These are phyloP conservation scores for Orgyia antiqua DNA, from an alignment of 2,888 invertebrate species.

Conservation along the genomic window DNA sequence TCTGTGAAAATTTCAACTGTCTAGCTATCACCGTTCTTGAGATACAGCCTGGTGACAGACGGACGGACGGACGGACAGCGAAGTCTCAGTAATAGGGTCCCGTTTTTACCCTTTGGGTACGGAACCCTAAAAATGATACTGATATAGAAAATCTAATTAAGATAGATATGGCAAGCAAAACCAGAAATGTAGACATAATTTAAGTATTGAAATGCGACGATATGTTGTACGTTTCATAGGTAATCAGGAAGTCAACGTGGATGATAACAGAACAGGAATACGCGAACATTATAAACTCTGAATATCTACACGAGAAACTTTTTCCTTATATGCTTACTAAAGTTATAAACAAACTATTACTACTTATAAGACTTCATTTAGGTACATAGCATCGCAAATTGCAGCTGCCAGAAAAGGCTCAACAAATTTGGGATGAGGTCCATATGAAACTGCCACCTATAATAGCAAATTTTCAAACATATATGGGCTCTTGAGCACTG, in stretches of 20 bases:
- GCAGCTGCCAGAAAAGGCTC: no score
- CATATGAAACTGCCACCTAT: no score
- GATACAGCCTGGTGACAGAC: no score
- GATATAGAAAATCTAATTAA: slow-evolving; percentile 48
- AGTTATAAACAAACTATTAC: slow-evolving; percentile 45
- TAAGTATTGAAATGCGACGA: slow-evolving; percentile 46
- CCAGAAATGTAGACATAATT: slow-evolving; percentile 40
- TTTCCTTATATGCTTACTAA: slow-evolving; percentile 48
- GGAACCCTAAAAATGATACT: slow-evolving; percentile 19
- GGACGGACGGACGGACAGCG: no score
- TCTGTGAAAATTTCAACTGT: no score
- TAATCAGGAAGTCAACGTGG: slow-evolving; percentile 51
- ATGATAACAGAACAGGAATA: slow-evolving; percentile 48
- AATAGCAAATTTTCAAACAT: no score
- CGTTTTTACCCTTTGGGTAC: no score
- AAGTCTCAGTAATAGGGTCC: no score
- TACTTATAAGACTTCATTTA: slow-evolving; percentile 45
- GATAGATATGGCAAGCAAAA: slow-evolving; percentile 47
- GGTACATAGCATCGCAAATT: slow-evolving; percentile 45
- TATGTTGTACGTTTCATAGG: slow-evolving; percentile 52
- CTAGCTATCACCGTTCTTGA: no score
- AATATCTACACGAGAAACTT: slow-evolving; percentile 42
- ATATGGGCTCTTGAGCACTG: no score
- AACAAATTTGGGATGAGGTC: no score
- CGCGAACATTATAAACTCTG: slow-evolving; percentile 50